phyloP scores from a whole-genome alignment of 2,888 invertebrate species.

The Drosophila ustulata region DNA sequence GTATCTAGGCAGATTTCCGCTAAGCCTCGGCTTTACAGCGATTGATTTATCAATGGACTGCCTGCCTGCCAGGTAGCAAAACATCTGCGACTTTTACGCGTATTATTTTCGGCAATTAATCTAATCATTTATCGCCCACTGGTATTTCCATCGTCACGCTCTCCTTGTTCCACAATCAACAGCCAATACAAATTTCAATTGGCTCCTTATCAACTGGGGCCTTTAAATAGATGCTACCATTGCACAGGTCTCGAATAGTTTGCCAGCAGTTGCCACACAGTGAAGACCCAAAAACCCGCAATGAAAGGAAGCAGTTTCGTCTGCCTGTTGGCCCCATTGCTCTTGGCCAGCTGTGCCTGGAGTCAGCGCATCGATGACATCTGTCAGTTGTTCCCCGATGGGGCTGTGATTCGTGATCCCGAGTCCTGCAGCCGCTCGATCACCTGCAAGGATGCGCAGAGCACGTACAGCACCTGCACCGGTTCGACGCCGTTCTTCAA shows the following conservation, averaged over 20 bases:
- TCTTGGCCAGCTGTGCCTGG: slow-evolving; percentile 1
- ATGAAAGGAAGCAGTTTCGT: slow-evolving; percentile 30
- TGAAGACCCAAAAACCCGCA: not conserved
- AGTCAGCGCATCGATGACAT: slow-evolving; percentile 57
- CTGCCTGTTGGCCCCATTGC: slow-evolving; percentile 8
- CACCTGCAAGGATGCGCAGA: slow-evolving; percentile 62
- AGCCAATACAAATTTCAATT: slow-evolving; percentile 27
- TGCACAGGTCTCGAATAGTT: slow-evolving; percentile 28
- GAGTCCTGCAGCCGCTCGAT: slow-evolving; percentile 74
- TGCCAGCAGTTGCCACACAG: not conserved
- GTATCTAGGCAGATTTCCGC: not conserved
- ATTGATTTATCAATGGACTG: slow-evolving; percentile 44
- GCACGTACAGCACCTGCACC: slow-evolving; percentile 54
- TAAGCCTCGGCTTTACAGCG: not conserved
- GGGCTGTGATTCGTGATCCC: slow-evolving; percentile 76
- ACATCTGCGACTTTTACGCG: slow-evolving; percentile 25
- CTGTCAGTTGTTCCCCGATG: slow-evolving; percentile 69
- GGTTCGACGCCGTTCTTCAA: slow-evolving; percentile 61
- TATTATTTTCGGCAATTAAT: slow-evolving; percentile 32
- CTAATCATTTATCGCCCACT: slow-evolving; percentile 42
- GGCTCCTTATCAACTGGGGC: slow-evolving; percentile 21
- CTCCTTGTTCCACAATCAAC: not conserved
- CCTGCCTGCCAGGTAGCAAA: not conserved
- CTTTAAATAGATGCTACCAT: slow-evolving; percentile 29
- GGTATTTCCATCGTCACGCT: slow-evolving; percentile 25